Base-by-base conservation (phyloP, 2,797 vertebrate species). In the Serranus cabrilla region DNA sequence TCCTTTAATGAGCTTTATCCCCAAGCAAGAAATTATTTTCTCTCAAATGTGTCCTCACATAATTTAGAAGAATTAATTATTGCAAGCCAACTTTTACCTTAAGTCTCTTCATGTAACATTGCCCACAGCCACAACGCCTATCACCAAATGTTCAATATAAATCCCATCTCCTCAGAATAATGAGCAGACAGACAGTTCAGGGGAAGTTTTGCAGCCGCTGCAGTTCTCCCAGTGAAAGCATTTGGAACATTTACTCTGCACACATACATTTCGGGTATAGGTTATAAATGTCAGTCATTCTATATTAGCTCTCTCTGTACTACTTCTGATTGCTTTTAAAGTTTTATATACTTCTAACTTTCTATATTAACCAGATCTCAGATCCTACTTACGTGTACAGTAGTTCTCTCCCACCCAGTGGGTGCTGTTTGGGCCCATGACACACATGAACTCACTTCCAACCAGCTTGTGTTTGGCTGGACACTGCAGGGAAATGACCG, bases 401-500 rank as follows among this genome's bases (percentile, higher is more conserved):
- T 91, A 87, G 12, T 76, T 86, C 8, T 90, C 90, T 0, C 94
- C 96, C 31, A 91, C 96, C 97, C 97, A 98, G 67, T 94, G 87
- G 0, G 96, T 91, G 27, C 84, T 21, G 66, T 94, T 96, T 20
- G 82, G 91, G 60, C 83, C 94, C 95, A 95, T 95, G 40, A 96
- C 2, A 1, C 97, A 95, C 43, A 89, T 83, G 40, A 95, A 14
- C 7, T 89, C 88, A 0, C 92, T 83, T 11, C 97, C 97, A 2
- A 97, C 66, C 84, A 96, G 90, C 71, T 90, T 95, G 89, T 97
- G 95, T 73, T 92, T 95, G 0, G 84, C 83, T 0, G 96, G 95
- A 76, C 97, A 99, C 85, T 93, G 95, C 87, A 98, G 95, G 0
- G 87, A 82, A 21, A 99, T 91, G 58, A 96, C 93, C 0, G 96